These are phyloP conservation scores for Hyppa rectilinea DNA, from an alignment of 2,888 invertebrate genomes.

Conservation along the genomic window DNA sequence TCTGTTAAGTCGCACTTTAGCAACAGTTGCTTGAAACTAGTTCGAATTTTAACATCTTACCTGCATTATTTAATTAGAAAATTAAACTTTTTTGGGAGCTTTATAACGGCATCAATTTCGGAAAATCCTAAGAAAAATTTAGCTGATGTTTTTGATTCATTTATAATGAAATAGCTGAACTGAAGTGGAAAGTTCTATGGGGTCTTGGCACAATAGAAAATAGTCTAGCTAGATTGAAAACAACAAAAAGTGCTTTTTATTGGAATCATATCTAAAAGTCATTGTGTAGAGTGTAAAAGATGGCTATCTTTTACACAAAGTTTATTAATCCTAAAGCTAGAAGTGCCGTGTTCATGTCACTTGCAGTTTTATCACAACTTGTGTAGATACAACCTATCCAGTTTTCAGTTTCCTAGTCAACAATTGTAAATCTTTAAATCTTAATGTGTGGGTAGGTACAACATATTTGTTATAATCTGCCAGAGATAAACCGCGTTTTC, in stretches of 20 bases:
- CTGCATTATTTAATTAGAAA: slow-evolving; percentile 1
- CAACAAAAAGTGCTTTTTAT: neutral
- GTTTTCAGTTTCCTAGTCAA: slow-evolving; percentile 25
- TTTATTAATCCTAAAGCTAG: slow-evolving; percentile 21
- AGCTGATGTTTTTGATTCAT: neutral
- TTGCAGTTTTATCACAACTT: slow-evolving; percentile 37
- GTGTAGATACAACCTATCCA: slow-evolving; percentile 6
- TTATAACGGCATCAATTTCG: too few species aligned
- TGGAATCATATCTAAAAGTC: neutral
- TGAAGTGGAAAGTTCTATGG: neutral
- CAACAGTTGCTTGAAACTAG: slow-evolving; percentile 15
- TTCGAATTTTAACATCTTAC: slow-evolving; percentile 5
- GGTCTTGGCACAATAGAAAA: too few species aligned
- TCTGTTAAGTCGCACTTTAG: slow-evolving; percentile 36
- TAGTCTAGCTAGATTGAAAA: neutral
- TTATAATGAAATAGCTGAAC: neutral
- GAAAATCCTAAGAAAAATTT: too few species aligned
- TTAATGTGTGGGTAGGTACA: slow-evolving; percentile 35
- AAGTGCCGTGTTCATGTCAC: slow-evolving; percentile 19
- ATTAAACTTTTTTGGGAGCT: neutral
- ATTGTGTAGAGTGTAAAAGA: neutral
- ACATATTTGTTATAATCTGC: slow-evolving; percentile 36
- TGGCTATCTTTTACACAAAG: too few species aligned
- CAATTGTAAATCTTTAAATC: slow-evolving; percentile 39
- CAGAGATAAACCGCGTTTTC: slow-evolving; percentile 28